Conservation (phyloP, 2,113 vertebrate species). For the Sphaerodactylus townsendi region DNA sequence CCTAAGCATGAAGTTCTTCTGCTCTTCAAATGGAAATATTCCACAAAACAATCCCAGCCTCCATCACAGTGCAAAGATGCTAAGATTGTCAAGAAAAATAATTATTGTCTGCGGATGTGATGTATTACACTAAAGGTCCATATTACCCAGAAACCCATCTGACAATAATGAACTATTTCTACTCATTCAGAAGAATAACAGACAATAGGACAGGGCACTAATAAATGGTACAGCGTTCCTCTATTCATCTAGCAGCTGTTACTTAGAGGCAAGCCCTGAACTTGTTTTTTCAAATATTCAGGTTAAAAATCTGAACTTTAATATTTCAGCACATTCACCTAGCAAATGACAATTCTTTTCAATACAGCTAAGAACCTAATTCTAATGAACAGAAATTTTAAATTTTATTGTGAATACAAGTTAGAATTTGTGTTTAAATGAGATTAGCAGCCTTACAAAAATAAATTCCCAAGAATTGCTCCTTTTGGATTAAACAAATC, state of each 20-base stretch:
- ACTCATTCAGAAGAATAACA: background rate
- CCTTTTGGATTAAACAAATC: too few relatives aligned
- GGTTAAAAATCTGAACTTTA: background rate
- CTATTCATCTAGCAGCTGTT: background rate
- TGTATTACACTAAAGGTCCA: background rate
- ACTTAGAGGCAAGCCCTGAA: background rate
- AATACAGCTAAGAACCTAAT: background rate
- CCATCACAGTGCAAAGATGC: background rate
- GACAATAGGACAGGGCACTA: background rate
- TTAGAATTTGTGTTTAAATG: background rate
- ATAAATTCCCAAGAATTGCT: background rate
- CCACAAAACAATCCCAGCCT: background rate
- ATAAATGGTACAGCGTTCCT: background rate
- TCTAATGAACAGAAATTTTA: background rate
- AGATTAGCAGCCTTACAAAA: background rate
- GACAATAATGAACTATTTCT: background rate
- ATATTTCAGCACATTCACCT: background rate
- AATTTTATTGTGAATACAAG: background rate
- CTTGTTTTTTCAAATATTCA: background rate
- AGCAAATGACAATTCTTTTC: background rate
- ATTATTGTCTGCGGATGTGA: background rate
- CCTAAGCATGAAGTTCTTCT: too few relatives aligned
- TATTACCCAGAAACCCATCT: background rate
- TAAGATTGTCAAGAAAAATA: background rate
- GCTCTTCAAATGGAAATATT: background rate